Evolutionary conservation across 2,113 vertebrate species (phyloP).

Genomic region (Ibidorhyncha struthersii): DNA sequence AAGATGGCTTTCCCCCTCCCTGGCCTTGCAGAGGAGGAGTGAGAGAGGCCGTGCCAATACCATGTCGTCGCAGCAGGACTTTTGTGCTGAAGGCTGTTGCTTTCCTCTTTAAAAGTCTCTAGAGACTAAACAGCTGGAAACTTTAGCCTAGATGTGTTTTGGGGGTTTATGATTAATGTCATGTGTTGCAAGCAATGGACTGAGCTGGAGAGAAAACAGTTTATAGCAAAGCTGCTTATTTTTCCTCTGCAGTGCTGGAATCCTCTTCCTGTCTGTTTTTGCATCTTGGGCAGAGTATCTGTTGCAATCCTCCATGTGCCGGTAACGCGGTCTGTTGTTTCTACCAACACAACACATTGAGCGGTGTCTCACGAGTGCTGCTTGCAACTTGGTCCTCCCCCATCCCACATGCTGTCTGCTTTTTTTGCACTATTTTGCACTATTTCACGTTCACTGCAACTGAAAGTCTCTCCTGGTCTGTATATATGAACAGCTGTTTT

Average conservation of each 20-base stretch:
- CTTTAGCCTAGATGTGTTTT: slow-evolving; percentile 14
- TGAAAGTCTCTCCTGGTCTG: not conserved
- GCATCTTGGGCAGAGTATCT: not conserved
- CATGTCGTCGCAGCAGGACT: not conserved
- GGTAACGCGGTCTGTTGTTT: not conserved
- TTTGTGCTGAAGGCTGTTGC: not conserved
- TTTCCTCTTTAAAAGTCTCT: not conserved
- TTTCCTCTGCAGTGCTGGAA: not conserved
- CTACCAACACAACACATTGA: not conserved
- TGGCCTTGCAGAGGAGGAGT: not conserved
- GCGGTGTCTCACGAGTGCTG: not conserved
- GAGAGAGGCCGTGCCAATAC: not conserved
- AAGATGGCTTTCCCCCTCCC: not conserved
- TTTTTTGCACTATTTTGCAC: not conserved
- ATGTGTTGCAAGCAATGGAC: not conserved
- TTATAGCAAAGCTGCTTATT: slow-evolving; percentile 53
- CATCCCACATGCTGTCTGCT: not conserved
- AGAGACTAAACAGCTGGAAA: slow-evolving; percentile 15
- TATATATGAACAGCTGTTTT: not conserved
- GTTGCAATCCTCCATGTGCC: not conserved
- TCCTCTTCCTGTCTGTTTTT: not conserved
- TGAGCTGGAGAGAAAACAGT: not conserved
- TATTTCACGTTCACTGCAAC: not conserved
- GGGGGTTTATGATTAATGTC: not conserved
- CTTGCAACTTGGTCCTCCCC: not conserved